These are phyloP conservation scores for Brassicogethes aeneus DNA, from an alignment of 2,888 invertebrate species.

Conservation along the genomic window DNA sequence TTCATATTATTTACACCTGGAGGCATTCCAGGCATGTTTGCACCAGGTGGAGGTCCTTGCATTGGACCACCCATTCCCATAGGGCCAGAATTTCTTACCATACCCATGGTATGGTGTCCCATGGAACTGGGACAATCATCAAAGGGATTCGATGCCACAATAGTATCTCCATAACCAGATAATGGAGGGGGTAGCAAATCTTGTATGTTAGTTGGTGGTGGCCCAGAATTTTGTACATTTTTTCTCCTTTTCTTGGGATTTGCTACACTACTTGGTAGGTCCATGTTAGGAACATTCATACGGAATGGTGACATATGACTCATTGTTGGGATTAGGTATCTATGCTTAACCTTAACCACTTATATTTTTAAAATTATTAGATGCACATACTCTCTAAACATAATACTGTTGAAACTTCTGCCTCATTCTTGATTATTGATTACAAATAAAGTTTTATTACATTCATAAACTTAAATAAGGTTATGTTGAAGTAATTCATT, in stretches of 20 bases:
- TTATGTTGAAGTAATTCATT: too few relatives aligned
- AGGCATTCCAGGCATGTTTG: constrained; percentile 43
- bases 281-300: constrained; percentile 38
- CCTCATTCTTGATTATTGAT: too few relatives aligned
- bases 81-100: constrained; percentile 29
- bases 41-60: constrained; percentile 16
- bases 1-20: constrained; percentile 44
- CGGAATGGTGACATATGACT: constrained; percentile 40
- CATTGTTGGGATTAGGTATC: constrained; percentile 28
- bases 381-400: too few relatives aligned
- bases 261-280: constrained; percentile 64
- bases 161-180: constrained; percentile 86
- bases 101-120: constrained; percentile 30
- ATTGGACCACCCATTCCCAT: constrained; percentile 34
- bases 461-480: too few relatives aligned
- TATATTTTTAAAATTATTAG: too few relatives aligned
- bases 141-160: constrained; percentile 90
- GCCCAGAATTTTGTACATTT: constrained; percentile 56
- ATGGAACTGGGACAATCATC: constrained; percentile 70
- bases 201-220: constrained; percentile 64
- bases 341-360: too few relatives aligned
- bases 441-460: too few relatives aligned
- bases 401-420: too few relatives aligned
- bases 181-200: constrained; percentile 78
- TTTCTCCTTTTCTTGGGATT: constrained; percentile 86